Evolutionary conservation across 2,888 invertebrate species (phyloP).

Genomic region (Molorchus minor): DNA sequence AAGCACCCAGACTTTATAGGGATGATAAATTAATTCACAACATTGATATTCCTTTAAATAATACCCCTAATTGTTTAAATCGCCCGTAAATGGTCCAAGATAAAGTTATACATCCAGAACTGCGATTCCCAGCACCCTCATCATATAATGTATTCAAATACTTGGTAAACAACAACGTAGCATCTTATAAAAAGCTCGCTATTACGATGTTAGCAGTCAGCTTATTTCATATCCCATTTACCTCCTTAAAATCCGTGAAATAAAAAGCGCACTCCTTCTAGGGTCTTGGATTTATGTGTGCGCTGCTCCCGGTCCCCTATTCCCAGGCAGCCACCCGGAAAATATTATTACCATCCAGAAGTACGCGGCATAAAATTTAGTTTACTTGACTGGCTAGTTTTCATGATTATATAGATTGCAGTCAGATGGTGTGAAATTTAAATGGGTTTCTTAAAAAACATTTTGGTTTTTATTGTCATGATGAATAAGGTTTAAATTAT

Average conservation of each 20-base stretch:
- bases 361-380: slow-evolving; percentile 13
- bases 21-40: too few relatives aligned
- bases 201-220: slow-evolving; percentile 41
- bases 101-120: slow-evolving; percentile 9
- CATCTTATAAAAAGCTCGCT: slow-evolving; percentile 34
- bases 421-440: not conserved
- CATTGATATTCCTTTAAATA: not conserved
- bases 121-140: slow-evolving; percentile 35
- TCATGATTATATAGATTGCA: not conserved
- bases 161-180: slow-evolving; percentile 37
- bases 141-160: slow-evolving; percentile 45
- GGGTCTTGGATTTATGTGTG: slow-evolving; percentile 38
- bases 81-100: slow-evolving; percentile 1
- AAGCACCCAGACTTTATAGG: too few relatives aligned
- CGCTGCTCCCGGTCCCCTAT: slow-evolving; percentile 24
- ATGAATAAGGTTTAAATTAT: too few relatives aligned
- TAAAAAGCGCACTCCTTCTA: slow-evolving; percentile 43
- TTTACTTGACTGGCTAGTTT: not conserved
- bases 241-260: slow-evolving; percentile 52
- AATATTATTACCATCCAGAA: slow-evolving; percentile 31
- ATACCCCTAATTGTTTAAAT: not conserved
- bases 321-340: slow-evolving; percentile 27
- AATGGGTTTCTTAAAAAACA: not conserved
- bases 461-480: too few relatives aligned
- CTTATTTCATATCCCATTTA: slow-evolving; percentile 57